Conservation (phyloP, 2,888 invertebrate species). For the Cantharis rustica region DNA sequence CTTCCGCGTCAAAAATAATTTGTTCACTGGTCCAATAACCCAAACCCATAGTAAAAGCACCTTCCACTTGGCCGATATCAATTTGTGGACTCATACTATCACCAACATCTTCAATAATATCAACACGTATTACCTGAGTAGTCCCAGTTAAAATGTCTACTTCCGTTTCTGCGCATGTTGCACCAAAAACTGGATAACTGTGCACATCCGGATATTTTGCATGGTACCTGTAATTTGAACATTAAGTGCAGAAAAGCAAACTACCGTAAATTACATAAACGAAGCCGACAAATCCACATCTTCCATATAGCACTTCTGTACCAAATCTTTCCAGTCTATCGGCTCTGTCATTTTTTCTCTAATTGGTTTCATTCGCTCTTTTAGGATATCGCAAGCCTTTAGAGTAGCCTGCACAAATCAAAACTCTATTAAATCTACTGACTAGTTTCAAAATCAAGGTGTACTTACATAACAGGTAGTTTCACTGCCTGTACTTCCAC, state of each 20-base stretch:
- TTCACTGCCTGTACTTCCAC: constrained; percentile 75
- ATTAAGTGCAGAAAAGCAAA: neutral
- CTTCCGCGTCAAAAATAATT: neutral
- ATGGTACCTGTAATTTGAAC: neutral
- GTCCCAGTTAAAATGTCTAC: constrained; percentile 65
- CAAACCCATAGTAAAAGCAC: neutral
- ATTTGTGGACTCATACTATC: neutral
- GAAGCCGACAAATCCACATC: constrained; percentile 66
- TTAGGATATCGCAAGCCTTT: constrained; percentile 67
- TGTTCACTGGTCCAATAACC: neutral
- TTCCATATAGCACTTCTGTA: constrained; percentile 59
- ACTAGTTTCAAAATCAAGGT: too few species aligned
- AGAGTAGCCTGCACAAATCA: constrained; percentile 55
- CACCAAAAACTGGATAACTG: constrained; percentile 68
- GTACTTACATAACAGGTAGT: constrained; percentile 58
- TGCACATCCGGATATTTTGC: constrained; percentile 1
- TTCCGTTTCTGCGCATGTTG: constrained; percentile 71
- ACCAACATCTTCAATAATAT: neutral
- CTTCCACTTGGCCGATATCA: neutral
- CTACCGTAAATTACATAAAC: constrained; percentile 57
- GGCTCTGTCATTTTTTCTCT: constrained; percentile 56
- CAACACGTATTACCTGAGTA: neutral
- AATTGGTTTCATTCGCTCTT: constrained; percentile 65
- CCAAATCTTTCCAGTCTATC: constrained; percentile 62
- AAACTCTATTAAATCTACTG: too few species aligned